Base-by-base conservation (phyloP, 2,888 invertebrate species). In the Furcula furcula region DNA sequence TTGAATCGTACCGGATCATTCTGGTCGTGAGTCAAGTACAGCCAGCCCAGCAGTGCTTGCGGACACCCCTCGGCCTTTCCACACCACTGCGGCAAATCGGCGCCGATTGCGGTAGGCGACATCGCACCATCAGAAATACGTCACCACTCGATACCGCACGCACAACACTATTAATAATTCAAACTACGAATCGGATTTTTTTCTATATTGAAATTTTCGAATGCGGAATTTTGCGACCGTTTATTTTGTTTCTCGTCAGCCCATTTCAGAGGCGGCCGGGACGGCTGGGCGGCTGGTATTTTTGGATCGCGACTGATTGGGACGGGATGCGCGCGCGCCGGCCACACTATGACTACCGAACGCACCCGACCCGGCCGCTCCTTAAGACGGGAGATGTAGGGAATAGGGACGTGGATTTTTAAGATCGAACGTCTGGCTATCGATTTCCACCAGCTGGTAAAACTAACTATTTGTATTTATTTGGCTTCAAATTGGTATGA, bases 281-380 rank as follows among this genome's bases (percentile, higher is more conserved):
- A 55, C 58, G 58, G 53, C 56, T 26, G 26, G 26, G n/a, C 26
- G 26, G 4, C 13, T 26, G 26, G n/a, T 83, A 82, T 84, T 86
- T 85, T 85, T 74, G 78, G 85, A 76, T 66, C 69, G 67, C 62
- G 55, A 44, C 48, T 49, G 44, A 60, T 46, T 49, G 44, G 61
- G 47, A 65, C 77, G 76, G 70, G 75, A 55, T 81, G 86, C 86
- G 87, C 79, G 74, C 61, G 80, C 87, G 87, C 85, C 77, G 80
- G 71, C 65, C 57, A 46, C 55, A 60, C 55, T 64, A 65, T 66
- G 77, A 84, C 81, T 84, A 76, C 71, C 67, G 48, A 63, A 38
- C 38, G 59, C 57, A 51, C 54, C 66, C 80, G 74, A 84, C 82
- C 82, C 57, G 52, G 55, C 66, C 80, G 74, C 84, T 82, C 82